Evolutionary conservation across 2,797 vertebrate species (phyloP), one percentile per base, ranked within the genome.

Genomic region (Mormyrops attenuatus): DNA sequence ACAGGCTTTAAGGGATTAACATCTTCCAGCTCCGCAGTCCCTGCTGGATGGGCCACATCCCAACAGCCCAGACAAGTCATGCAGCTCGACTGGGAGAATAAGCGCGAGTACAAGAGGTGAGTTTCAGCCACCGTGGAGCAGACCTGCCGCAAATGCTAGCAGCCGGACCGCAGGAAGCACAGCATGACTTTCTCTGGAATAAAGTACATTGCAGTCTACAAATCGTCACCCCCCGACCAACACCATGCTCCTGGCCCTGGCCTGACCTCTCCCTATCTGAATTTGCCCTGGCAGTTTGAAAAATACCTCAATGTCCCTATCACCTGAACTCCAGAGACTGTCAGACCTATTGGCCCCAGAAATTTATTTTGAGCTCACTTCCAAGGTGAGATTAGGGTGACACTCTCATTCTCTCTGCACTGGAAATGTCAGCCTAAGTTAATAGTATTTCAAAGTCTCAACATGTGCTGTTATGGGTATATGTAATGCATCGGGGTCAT

Each of bases 91-190:
- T 98, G 99, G 95, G 99, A 99, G 96, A 99, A 99, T 95, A 99
- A 99, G 95, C 96, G 98, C 92, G 98, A 99, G 94, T 99, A 99
- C 63, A 98, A 99, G 95, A 99, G 99, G 94, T 97, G 98, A 91
- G 99, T 99, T 93, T 99, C 98, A 94, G 98, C 98, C 94, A 99
- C 99, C 94, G 98, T 99, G 95, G 98, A 99, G 98, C 98, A 99
- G 96, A 99, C 98, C 94, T 99, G 98, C 98, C 97, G 97, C 93
- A 98, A 99, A 93, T 99, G 98, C 98, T 99, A 98, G 99, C 98
- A 98, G 92, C 96, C 93, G 88, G 17, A 38, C 91, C 90, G 88
- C 95, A 96, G 94, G 96, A 96, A 97, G 30, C 30, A 34, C 1
- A 0, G 11, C 30, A 17, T 69, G 30, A 69, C 26, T 9, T 13